A percentile compares a stretch with the other conserved stretches of the same genome.
phyloP scores from a whole-genome alignment of 1,140 invertebrate genomes.

The Acyrthosiphon pisum region DNA sequence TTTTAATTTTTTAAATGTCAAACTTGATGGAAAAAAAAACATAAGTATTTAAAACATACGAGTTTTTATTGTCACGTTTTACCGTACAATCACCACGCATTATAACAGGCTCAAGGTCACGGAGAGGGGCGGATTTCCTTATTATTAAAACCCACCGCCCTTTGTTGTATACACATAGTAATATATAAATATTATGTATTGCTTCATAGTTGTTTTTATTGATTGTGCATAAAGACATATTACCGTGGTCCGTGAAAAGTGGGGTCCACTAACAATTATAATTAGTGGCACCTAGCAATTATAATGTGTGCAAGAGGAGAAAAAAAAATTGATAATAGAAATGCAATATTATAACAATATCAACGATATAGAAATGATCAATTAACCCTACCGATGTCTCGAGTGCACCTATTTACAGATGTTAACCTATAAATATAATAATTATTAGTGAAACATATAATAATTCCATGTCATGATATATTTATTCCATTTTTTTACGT shows the following conservation, averaged over 20 bases:
- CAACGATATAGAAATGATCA: not conserved
- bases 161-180: not conserved
- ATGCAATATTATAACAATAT: slow-evolving; percentile 1
- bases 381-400: not conserved
- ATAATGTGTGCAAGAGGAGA: not conserved
- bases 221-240: slow-evolving; percentile 17
- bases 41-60: slow-evolving; percentile 10
- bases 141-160: slow-evolving; percentile 1
- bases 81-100: not conserved
- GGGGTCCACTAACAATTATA: not conserved
- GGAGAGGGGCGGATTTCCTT: slow-evolving; percentile 9
- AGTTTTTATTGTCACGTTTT: slow-evolving; percentile 6
- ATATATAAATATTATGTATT: not conserved
- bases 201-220: not conserved
- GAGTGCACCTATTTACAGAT: not conserved
- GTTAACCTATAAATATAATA: not conserved
- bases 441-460: not conserved
- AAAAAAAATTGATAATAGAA: not conserved
- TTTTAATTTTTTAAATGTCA: slow-evolving; percentile 18
- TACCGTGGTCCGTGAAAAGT: not conserved
- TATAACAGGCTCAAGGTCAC: not conserved
- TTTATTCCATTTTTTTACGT: not conserved
- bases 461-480: not conserved
- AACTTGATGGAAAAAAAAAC: slow-evolving; percentile 16
- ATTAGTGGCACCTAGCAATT: slow-evolving; percentile 9